Conservation (phyloP, 2,888 invertebrate species). For the Sepiola atlantica region DNA sequence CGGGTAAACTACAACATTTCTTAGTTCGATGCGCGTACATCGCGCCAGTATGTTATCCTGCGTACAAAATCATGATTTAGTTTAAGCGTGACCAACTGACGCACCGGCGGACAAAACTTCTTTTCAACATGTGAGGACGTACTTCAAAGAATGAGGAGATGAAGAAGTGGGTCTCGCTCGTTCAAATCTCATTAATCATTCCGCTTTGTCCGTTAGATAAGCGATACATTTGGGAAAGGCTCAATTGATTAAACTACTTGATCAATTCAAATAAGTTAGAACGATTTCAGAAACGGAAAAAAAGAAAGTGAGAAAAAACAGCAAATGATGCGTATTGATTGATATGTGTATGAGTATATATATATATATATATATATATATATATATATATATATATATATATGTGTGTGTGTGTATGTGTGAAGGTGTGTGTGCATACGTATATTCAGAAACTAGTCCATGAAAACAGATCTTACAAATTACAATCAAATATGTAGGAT, state of each 20-base stretch:
- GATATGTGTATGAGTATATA: not conserved
- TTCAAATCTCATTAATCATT: not conserved
- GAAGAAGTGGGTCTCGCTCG: not conserved
- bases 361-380: not conserved
- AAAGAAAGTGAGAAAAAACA: not conserved
- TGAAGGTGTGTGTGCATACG: no score
- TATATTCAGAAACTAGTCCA: no score
- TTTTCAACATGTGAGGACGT: not conserved
- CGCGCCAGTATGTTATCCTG: no score
- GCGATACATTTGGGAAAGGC: not conserved
- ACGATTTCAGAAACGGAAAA: no score
- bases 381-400: no score
- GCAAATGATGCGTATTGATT: not conserved
- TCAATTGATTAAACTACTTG: not conserved
- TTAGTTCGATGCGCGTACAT: no score
- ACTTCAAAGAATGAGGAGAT: no score
- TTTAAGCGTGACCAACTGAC: not conserved
- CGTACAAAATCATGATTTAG: no score
- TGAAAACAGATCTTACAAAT: no score
- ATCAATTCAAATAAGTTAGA: not conserved
- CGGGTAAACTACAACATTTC: no score
- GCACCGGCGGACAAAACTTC: rapidly evolving
- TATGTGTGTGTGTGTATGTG: no score
- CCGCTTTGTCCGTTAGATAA: not conserved
- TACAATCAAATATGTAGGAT: no score